These are phyloP conservation scores for Pristiophorus japonicus DNA, from an alignment of 2,113 vertebrate genomes.

Conservation along the genomic window DNA sequence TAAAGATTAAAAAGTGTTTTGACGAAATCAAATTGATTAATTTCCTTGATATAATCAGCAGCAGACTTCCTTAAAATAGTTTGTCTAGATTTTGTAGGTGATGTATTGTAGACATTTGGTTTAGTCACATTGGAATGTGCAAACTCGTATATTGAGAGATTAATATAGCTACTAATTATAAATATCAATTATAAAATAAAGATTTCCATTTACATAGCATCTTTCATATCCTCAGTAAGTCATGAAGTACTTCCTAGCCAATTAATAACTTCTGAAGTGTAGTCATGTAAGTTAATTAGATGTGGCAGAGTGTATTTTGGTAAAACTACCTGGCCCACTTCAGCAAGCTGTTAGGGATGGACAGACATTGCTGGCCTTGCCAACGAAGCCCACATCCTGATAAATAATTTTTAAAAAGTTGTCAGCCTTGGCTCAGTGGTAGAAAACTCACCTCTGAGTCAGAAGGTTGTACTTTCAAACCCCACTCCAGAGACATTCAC, in stretches of 20 bases:
- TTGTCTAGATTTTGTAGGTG: not conserved
- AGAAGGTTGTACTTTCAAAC: not conserved
- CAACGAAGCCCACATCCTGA: not conserved
- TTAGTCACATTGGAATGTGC: not conserved
- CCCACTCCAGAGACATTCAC: not conserved
- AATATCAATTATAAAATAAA: not conserved
- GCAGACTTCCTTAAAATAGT: not conserved
- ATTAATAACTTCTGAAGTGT: no score
- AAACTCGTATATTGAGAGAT: no score
- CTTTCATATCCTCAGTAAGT: not conserved
- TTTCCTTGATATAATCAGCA: not conserved
- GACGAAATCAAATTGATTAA: not conserved
- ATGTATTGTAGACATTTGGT: not conserved
- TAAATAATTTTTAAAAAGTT: not conserved
- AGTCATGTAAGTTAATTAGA: no score
- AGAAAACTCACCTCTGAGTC: not conserved
- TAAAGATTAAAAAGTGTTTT: not conserved
- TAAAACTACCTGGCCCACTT: no score
- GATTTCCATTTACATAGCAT: not conserved
- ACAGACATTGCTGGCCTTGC: not conserved
- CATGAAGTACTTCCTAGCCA: no score
- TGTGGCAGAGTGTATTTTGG: no score
- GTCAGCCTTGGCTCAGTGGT: not conserved
- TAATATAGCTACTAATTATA: not conserved
- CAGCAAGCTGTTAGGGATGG: not conserved